phyloP scores from a whole-genome alignment of 1,140 invertebrate genomes.

The Agrilus planipennis region DNA sequence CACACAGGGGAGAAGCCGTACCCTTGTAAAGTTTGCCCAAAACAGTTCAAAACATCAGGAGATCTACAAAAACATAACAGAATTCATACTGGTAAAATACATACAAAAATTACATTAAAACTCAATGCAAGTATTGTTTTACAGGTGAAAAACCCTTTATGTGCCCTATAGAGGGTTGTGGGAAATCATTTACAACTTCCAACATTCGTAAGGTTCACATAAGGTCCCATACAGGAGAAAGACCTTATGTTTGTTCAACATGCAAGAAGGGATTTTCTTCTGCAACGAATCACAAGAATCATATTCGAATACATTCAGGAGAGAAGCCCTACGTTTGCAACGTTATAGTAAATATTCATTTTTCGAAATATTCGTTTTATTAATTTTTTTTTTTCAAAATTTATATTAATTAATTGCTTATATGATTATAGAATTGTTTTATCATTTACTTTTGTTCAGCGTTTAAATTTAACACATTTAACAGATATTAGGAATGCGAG shows the following conservation, averaged over 20 bases:
- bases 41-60: slow-evolving; percentile 56
- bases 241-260: slow-evolving; percentile 46
- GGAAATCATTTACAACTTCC: slow-evolving; percentile 59
- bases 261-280: slow-evolving; percentile 53
- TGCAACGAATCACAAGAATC: slow-evolving; percentile 60
- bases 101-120: neutral
- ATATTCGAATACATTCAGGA: slow-evolving; percentile 47
- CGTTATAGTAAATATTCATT: slow-evolving; percentile 35
- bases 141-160: slow-evolving; percentile 51
- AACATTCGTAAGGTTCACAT: slow-evolving; percentile 58
- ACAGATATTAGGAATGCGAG: too few species aligned
- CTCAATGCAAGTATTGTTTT: slow-evolving; percentile 24
- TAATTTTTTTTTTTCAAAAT: too few species aligned
- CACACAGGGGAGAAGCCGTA: slow-evolving; percentile 62
- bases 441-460: too few species aligned
- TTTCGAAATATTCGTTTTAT: too few species aligned
- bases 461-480: too few species aligned
- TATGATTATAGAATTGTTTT: too few species aligned
- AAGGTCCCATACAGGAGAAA: slow-evolving; percentile 49
- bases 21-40: slow-evolving; percentile 48
- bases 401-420: too few species aligned
- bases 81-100: slow-evolving; percentile 48
- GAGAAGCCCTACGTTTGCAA: slow-evolving; percentile 47
- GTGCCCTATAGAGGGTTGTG: slow-evolving; percentile 51
- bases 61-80: slow-evolving; percentile 58